Conservation (phyloP, 2,888 invertebrate genomes). For the Dasypolia templi region DNA sequence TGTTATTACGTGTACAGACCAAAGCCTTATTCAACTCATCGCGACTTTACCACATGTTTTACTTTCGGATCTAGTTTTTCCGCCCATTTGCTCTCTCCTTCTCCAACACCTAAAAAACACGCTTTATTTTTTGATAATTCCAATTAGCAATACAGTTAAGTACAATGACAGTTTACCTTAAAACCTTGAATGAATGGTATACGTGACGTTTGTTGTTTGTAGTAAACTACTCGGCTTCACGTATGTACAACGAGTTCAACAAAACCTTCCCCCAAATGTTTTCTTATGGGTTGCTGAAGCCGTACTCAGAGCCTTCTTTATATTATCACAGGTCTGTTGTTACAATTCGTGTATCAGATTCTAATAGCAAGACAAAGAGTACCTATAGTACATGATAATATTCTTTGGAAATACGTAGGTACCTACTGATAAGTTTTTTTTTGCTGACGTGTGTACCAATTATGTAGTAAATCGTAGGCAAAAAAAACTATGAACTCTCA, state of each 20-base stretch:
- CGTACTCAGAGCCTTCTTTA: neutral
- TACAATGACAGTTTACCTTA: slow-evolving; percentile 27
- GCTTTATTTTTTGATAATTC: slow-evolving; percentile 8
- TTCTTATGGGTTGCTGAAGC: neutral
- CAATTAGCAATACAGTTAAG: slow-evolving; percentile 13
- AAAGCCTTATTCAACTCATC: neutral
- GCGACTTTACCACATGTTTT: neutral
- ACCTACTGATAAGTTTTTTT: neutral
- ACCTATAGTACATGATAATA: too few species aligned
- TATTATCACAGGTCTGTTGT: too few species aligned
- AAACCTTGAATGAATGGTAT: slow-evolving; percentile 36
- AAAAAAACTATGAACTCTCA: too few species aligned
- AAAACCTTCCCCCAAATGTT: slow-evolving; percentile 36
- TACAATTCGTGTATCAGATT: too few species aligned
- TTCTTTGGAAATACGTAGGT: too few species aligned
- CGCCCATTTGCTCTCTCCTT: neutral
- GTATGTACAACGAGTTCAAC: slow-evolving; percentile 29
- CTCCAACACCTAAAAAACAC: neutral
- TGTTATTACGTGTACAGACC: too few species aligned
- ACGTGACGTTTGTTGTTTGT: slow-evolving; percentile 52
- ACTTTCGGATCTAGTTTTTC: neutral
- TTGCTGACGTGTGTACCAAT: neutral
- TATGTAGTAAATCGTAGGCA: too few species aligned
- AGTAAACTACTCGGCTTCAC: slow-evolving; percentile 33
- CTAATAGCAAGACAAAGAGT: too few species aligned